Evolutionary conservation across 2,797 vertebrate species (phyloP), one percentile per base, ranked within the genome.

Genomic region (Oreochromis mossambicus): DNA sequence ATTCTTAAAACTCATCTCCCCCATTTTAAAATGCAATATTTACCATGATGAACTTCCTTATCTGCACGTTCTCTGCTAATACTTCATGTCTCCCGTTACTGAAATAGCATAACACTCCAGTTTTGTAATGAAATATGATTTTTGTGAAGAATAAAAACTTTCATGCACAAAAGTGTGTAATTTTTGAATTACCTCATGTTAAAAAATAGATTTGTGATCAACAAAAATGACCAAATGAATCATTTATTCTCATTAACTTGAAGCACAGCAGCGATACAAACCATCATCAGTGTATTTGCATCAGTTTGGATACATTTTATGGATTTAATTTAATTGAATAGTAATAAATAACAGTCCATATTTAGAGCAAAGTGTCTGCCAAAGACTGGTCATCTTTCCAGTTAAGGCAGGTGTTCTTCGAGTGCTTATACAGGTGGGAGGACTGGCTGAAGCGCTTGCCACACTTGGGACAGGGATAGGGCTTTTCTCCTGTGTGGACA

Each of bases 381-480:
- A 94, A 89, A 3, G 97, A 94, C 78, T 97, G 97, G 88, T 96
- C 97, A 87, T 96, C 98, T 93, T 97, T 98, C 98, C 98, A 99
- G 92, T 97, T 96, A 1, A 98, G 95, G 88, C 98, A 99, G 89
- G 98, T 98, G 3, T 98, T 99, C 94, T 99, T 99, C 0, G 98
- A 98, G 94, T 99, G 98, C 89, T 99, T 99, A 84, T 99, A 99
- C 75, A 99, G 95, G 91, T 99, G 98, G 82, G 98, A 99, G 56
- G 98, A 99, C 94, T 99, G 98, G 89, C 98, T 99, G 95, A 99
- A 99, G 89, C 98, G 96, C 84, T 99, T 99, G 88, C 98, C 98
- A 1, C 98, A 99, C 94, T 98, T 98, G 2, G 98, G 96, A 88
- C 98, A 99, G 85, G 98, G 97, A 0, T 99, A 99, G 3, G 98